These are phyloP conservation scores for Aporrectodea caliginosa DNA, from an alignment of 1,140 invertebrate species.

Conservation along the genomic window DNA sequence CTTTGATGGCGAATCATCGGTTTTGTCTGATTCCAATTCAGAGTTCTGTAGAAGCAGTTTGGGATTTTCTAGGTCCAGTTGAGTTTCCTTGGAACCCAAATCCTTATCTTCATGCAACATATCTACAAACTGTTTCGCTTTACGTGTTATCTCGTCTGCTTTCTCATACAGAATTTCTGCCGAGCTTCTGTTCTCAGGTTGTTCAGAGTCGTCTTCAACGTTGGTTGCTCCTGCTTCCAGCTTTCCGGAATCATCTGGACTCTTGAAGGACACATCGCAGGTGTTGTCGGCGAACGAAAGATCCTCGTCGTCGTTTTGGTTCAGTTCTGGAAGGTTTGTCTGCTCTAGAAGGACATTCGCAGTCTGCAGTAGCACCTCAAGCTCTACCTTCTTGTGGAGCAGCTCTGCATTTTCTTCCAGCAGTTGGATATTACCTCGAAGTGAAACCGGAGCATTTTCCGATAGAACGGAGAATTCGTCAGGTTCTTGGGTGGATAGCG, in stretches of 20 bases:
- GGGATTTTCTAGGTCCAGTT: too few relatives aligned
- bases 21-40: too few relatives aligned
- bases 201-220: not conserved
- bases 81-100: not conserved
- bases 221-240: too few relatives aligned
- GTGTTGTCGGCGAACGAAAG: not conserved
- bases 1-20: too few relatives aligned
- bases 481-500: not conserved
- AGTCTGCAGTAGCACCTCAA: not conserved
- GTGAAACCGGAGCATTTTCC: not conserved
- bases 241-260: not conserved
- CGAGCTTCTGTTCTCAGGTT: too few relatives aligned
- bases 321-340: not conserved
- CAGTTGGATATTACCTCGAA: not conserved
- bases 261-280: not conserved
- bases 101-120: not conserved
- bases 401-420: not conserved
- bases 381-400: not conserved
- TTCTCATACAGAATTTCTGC: not conserved
- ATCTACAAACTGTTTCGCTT: not conserved
- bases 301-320: not conserved
- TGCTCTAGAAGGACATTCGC: not conserved
- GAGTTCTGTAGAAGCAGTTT: too few relatives aligned
- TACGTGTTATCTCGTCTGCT: not conserved
- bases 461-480: not conserved